Evolutionary conservation across 2,888 invertebrate genomes (phyloP), one percentile per base, ranked within the genome.

Genomic region (Oxytorus armatus): DNA sequence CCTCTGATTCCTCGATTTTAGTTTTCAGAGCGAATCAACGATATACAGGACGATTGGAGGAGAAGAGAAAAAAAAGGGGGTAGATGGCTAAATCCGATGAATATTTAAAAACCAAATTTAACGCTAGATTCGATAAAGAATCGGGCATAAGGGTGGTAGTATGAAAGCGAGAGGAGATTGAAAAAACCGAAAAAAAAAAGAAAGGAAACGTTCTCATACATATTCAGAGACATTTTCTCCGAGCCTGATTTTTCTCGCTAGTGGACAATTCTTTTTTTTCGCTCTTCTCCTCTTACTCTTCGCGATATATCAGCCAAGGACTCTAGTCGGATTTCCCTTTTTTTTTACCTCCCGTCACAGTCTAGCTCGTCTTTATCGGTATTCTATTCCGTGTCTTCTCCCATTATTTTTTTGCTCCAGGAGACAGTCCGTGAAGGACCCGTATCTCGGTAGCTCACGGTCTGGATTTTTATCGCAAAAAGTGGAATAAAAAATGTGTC

Each of bases 151-250:
- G 5, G 5, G 29, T 29, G 29, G 14, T 44, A 47, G 29, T 29
- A 44, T 18, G 14, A 0, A 18, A 16, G 29, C 33, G 42, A 33
- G 44, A 63, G 44, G 3, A 44, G 44, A 47, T 47, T 29, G 18
- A 16, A 23, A 53, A 72, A 16, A 77, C 39, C 11, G 77, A 21
- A 2, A 53, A 61, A 51, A 49, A 10, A 39, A 61, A 39, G 21
- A n/a, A 55, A n/a, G 49, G 33, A 53, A 53, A 68, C 14, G 55
- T 69, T 23, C 33, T 57, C 57, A 75, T 75, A 75, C 74, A 75
- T 79, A 70, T 75, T 75, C 39, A 69, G 44, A 18, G 36, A 53
- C 25, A 21, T 42, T 59, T 51, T 49, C 18, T 39, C 49, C 16
- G 8, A 61, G 25, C 21, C 21, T 5, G 16, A 39, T 47, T 33